Evolutionary conservation across 2,797 vertebrate species (phyloP).

Genomic region (Heliangelus exortis): DNA sequence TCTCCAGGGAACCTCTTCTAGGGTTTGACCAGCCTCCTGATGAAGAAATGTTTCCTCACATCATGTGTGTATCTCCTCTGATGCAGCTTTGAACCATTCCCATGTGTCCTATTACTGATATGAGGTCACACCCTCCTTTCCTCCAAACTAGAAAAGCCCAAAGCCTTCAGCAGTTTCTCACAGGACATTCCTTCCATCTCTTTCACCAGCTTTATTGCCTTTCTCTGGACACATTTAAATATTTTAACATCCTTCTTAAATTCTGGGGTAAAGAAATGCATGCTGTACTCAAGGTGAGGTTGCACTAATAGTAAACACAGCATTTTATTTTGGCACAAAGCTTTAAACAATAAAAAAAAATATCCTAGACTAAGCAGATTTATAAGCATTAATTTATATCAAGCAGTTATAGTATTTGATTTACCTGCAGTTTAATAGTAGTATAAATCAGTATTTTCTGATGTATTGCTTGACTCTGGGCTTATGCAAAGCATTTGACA

Average conservation of each 20-base stretch:
- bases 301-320: background rate
- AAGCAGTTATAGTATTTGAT: background rate
- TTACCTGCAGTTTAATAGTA: background rate
- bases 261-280: too few relatives aligned
- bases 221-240: too few relatives aligned
- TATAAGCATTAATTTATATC: background rate
- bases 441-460: background rate
- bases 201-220: too few relatives aligned
- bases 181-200: background rate
- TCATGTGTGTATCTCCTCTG: background rate
- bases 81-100: background rate
- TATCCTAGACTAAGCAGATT: background rate
- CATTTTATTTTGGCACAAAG: background rate
- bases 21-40: background rate
- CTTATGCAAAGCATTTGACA: too few relatives aligned
- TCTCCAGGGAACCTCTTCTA: background rate
- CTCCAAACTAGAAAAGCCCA: too few relatives aligned
- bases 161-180: background rate
- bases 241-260: too few relatives aligned
- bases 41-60: background rate
- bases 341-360: background rate
- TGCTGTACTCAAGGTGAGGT: too few relatives aligned
- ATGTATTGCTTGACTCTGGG: background rate
- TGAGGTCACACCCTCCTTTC: background rate
- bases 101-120: fast-evolving